Percentiles rank a stretch among this genome's conserved stretches.
Evolutionary conservation across 2,888 invertebrate genomes (phyloP).

Genomic region (Sabellastarte sp.): DNA sequence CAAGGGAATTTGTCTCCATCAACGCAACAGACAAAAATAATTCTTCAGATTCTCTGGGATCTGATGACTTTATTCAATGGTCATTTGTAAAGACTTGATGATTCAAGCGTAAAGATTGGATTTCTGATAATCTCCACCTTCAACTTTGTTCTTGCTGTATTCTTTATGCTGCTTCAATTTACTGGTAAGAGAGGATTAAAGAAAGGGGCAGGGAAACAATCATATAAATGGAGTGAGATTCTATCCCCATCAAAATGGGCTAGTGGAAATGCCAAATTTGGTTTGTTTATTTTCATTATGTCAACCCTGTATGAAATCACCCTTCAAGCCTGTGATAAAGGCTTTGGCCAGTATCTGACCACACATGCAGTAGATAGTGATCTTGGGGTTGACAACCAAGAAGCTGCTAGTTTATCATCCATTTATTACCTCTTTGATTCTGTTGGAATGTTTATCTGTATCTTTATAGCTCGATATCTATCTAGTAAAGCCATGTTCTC

Average conservation of each 20-base stretch:
- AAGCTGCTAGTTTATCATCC: neutral
- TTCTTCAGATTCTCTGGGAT: no score
- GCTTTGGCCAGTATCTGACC: neutral
- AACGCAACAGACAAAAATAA: no score
- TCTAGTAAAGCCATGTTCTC: neutral
- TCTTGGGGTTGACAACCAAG: neutral
- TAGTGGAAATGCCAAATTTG: neutral
- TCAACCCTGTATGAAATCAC: neutral
- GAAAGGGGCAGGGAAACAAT: no score
- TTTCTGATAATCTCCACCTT: no score
- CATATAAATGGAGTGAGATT: neutral
- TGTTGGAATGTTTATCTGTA: neutral
- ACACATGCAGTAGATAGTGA: neutral
- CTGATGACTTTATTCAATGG: no score
- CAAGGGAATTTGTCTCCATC: no score
- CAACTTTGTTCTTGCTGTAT: no score
- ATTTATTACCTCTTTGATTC: neutral
- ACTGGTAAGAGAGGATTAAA: no score
- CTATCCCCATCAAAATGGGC: neutral
- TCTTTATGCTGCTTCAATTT: no score
- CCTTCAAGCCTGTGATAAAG: neutral
- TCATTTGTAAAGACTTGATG: no score
- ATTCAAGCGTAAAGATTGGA: no score
- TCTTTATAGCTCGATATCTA: neutral
- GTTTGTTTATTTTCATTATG: neutral